Percentiles rank a stretch among this genome's conserved stretches.
These are phyloP conservation scores for Ciconia stormi DNA, from an alignment of 2,113 vertebrate species.

Conservation along the genomic window DNA sequence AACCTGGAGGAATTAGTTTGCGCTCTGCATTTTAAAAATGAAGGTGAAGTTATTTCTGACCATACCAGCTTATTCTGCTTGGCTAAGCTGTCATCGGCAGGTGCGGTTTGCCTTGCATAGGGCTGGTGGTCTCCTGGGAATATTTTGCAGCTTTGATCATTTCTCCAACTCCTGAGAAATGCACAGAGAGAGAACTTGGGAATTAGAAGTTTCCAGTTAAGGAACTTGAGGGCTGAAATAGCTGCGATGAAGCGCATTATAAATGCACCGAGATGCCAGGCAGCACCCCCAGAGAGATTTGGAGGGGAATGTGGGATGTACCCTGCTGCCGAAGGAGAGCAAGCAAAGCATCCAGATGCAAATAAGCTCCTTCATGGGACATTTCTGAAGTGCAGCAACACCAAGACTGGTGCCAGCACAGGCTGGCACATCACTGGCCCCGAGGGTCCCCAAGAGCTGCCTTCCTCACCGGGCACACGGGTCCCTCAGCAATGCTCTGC, in stretches of 20 bases:
- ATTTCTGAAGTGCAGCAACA: background rate
- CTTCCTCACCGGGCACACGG: fast-evolving
- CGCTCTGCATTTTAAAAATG: background rate
- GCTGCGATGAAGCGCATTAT: background rate
- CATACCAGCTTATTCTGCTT: background rate
- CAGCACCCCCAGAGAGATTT: background rate
- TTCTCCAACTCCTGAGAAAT: background rate
- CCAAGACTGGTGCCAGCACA: background rate
- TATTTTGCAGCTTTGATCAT: background rate
- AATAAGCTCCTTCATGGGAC: background rate
- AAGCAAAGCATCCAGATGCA: background rate
- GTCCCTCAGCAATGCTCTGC: background rate
- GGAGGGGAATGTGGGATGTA: background rate
- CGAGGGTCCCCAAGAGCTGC: background rate
- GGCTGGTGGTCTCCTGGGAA: background rate
- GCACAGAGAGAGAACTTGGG: background rate
- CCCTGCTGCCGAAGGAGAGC: fast-evolving
- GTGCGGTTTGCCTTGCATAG: background rate
- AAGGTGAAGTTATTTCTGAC: background rate
- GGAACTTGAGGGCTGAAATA: background rate
- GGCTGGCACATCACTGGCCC: background rate
- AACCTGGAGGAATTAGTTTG: background rate
- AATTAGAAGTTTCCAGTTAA: background rate
- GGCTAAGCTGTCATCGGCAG: background rate
- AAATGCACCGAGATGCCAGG: background rate